Evolutionary conservation across 2,888 invertebrate species (phyloP).

Genomic region (Tigriopus californicus): DNA sequence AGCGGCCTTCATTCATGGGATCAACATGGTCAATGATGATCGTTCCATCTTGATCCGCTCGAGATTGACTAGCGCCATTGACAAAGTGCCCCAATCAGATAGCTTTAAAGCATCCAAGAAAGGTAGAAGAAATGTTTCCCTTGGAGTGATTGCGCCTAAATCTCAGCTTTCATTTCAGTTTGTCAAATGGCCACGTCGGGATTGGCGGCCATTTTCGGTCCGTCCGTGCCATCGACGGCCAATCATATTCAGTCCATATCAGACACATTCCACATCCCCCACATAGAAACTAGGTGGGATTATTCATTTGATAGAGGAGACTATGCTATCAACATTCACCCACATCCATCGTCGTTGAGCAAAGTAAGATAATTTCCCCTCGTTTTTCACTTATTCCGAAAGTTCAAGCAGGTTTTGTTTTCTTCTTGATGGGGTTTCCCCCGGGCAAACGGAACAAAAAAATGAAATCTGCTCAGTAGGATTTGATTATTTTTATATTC

Average conservation of each 20-base stretch:
- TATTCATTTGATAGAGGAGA: constrained; percentile 22
- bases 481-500: too few species aligned
- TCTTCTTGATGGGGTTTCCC: too few species aligned
- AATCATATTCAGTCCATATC: constrained; percentile 59
- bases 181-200: constrained; percentile 45
- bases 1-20: constrained; percentile 26
- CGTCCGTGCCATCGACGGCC: constrained; percentile 43
- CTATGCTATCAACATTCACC: constrained; percentile 48
- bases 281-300: constrained; percentile 56
- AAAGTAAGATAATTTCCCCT: constrained; percentile 26
- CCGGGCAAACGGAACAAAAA: too few species aligned
- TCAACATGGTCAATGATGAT: constrained; percentile 23
- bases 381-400: not conserved
- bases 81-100: constrained; percentile 26
- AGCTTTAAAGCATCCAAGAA: constrained; percentile 29
- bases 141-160: too few species aligned
- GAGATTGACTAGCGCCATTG: constrained; percentile 25
- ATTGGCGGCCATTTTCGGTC: constrained; percentile 65
- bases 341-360: constrained; percentile 43
- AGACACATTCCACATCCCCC: constrained; percentile 62
- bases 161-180: constrained; percentile 31
- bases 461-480: too few species aligned
- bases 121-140: too few species aligned
- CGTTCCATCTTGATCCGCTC: constrained; percentile 23
- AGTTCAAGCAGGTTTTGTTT: not conserved